These are phyloP conservation scores for Gambusia affinis DNA, from an alignment of 2,113 vertebrate species.

Conservation along the genomic window DNA sequence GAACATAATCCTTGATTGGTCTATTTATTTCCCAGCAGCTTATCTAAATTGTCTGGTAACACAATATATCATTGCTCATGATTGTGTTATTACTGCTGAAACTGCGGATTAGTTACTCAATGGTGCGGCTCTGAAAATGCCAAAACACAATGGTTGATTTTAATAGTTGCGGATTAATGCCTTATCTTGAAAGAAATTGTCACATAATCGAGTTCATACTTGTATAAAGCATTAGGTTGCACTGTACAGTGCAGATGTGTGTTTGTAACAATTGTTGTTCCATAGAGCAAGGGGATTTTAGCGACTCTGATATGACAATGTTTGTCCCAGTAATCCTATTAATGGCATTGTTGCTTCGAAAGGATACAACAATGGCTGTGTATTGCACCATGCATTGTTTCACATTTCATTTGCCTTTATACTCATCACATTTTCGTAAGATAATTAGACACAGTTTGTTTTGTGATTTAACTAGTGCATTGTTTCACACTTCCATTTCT, in stretches of 20 bases:
- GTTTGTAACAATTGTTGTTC: conserved; percentile 6
- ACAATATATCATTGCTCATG: background rate
- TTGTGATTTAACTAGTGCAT: background rate
- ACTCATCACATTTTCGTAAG: background rate
- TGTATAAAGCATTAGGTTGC: background rate
- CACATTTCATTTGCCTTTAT: background rate
- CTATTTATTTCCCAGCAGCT: background rate
- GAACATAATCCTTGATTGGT: background rate
- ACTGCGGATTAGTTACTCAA: background rate
- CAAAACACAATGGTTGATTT: background rate
- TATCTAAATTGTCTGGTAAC: background rate
- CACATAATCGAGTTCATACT: background rate
- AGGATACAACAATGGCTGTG: conserved; percentile 26
- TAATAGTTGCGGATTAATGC: background rate
- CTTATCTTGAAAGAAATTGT: background rate
- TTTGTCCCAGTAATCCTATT: conserved; percentile 63
- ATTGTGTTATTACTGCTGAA: background rate
- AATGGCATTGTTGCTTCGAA: conserved; percentile 44
- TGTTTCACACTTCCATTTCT: background rate
- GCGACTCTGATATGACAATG: conserved; percentile 45
- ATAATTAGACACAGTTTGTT: background rate
- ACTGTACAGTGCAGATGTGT: conserved; percentile 3
- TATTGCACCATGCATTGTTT: conserved; percentile 9
- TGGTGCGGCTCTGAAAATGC: background rate
- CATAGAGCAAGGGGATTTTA: conserved; percentile 35